Base-by-base conservation (phyloP, 2,888 invertebrate genomes). In the Tachina lurida region DNA sequence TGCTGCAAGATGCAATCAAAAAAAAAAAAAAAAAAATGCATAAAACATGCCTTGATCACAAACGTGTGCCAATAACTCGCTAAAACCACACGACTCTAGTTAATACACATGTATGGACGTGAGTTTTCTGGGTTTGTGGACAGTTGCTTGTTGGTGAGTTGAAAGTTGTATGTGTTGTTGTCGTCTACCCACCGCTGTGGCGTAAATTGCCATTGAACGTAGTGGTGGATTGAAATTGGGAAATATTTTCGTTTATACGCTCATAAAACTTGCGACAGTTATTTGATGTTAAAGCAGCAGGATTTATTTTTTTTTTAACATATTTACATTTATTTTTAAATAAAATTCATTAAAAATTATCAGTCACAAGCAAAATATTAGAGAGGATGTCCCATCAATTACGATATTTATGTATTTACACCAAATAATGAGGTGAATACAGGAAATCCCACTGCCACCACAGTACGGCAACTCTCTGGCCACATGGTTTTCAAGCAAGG, bases 11-110 rank as follows among this genome's bases (percentile, higher is more conserved):
- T 13, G 68, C 10, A 54, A 63, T 47, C 31, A 15, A 43, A 75
- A 13, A 17, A 63, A 63, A 47, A 49, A 49, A 15, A 22, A 84
- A 74, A 17, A 60, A 81, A 75, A 65, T 82, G 13, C 68, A 76
- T 73, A 73, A 82, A 82, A 86, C 78, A 79, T 76, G 75, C 78
- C 79, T 83, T 83, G 85, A 86, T 86, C 78, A 82, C 63, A 75
- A 79, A 71, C 86, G 86, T 86, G 86, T 86, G 86, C 86, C 83
- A 86, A 86, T 83, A 86, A 83, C 73, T 86, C 76, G 86, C 71
- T 43, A 68, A 86, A 86, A 86, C 86, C 79, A 80, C 86, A 86
- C 79, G 86, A 86, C 83, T 83, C 65, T 73, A 41, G 73, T 76
- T 73, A 47, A 60, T 75, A 60, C 74, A 81, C 43, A 74, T 74